Evolutionary conservation across 2,113 vertebrate genomes (phyloP).

Genomic region (Junco hyemalis): DNA sequence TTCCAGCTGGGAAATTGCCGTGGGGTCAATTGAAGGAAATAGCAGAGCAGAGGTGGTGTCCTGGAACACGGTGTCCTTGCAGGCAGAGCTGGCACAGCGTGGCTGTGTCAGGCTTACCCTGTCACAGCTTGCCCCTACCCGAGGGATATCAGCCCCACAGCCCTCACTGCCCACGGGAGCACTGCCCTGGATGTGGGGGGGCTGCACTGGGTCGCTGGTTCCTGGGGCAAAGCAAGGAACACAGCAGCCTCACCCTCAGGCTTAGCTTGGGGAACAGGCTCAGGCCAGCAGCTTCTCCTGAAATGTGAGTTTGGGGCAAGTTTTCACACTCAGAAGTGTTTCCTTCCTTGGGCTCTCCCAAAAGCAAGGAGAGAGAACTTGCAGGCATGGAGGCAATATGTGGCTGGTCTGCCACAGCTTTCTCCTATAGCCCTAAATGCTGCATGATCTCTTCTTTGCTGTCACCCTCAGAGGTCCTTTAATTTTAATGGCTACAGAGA

Average conservation of each 20-base stretch:
- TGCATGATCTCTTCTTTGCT: background rate
- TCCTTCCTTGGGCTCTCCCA: background rate
- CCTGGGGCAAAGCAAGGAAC: background rate
- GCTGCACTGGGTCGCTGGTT: accelerated
- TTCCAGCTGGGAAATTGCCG: background rate
- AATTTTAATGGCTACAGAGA: background rate
- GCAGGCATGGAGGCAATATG: background rate
- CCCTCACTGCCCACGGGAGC: accelerated
- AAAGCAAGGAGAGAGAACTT: background rate
- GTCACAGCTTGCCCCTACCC: background rate
- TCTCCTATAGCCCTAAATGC: background rate
- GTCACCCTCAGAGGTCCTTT: background rate
- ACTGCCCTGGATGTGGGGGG: background rate
- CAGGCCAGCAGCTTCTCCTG: background rate
- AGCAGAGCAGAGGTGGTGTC: background rate
- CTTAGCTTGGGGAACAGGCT: background rate
- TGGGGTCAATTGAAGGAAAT: background rate
- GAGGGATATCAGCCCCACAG: background rate
- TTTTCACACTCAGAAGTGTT: background rate
- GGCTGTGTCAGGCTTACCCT: background rate
- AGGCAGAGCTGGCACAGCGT: background rate
- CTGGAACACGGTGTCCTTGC: accelerated
- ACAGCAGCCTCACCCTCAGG: background rate
- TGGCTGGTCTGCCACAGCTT: background rate
- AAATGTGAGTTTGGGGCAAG: background rate